Base-by-base conservation (phyloP, 2,797 vertebrate species). In the Cuniculus paca region DNA sequence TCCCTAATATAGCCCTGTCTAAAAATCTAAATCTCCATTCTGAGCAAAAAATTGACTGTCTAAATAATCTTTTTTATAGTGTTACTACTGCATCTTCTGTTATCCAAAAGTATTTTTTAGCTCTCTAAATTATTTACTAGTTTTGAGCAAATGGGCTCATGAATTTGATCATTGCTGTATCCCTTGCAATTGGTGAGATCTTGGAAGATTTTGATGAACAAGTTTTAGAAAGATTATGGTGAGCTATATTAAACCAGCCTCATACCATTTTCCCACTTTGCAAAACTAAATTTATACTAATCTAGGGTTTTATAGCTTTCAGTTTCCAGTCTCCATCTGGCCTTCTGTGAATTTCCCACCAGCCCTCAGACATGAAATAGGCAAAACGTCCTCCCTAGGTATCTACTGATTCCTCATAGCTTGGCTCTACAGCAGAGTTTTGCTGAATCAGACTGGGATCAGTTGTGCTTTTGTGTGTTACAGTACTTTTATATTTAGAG, bases 251-350 rank as follows among this genome's bases (percentile, higher is more conserved):
- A 96, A 96, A 81, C 88, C 68, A 95, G 45, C 88, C 77, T 97
- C 91, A 48, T 96, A 90, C 85, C 84, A 80, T 97, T 97, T 98
- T 61, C 60, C 90, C 83, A 94, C 83, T 96, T 97, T 75, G 88
- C 88, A 92, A 97, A 92, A 95, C 72, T 81, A 90, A 93, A 74
- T 82, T 94, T 72, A 63, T 82, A 26, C 36, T 6, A 0, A 36
- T 84, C 34, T 28, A 79, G 45, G 95, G 94, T 93, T 75, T 97
- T 80, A 11, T 56, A 48, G 90, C 36, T 94, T 74, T 91, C 68
- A 81, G 34, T 95, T 97, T 68, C 36, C 54, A 72, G 39, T 80
- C 52, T 84, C 94, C 91, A 85, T 90, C 61, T 96, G 82, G 81
- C 70, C 17, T 50, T 88, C 56, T 75, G 5, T 79, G 84, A 80